Base-by-base conservation (phyloP, 2,113 vertebrate species). In the Psilopsiagon aymara region DNA sequence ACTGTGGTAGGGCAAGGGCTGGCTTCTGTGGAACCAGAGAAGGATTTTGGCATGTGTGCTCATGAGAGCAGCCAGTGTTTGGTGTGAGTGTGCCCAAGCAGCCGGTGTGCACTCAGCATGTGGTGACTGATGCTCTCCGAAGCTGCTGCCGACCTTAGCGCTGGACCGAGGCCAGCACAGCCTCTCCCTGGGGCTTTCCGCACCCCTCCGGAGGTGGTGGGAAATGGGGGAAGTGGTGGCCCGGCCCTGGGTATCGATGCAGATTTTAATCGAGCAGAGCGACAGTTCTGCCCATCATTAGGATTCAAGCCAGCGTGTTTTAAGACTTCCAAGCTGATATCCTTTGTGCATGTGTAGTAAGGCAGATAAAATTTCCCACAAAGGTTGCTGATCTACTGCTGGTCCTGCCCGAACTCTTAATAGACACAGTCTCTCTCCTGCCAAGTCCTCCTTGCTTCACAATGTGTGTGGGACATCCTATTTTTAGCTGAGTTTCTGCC, bases 21-120 rank as follows among this genome's bases (percentile, higher is more conserved):
- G 75, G 28, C 5, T 69, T 84, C 18, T 85, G 17, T 49, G 53
- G 52, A 27, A 5, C 0, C 0, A 27, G 23, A 81, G 44, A 10
- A 70, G 57, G 29, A 25, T 52, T 81, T 43, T 43, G 55, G 44
- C 27, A 17, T 0, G 0, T 0, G 0, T 37, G 33, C 41, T 60
- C 8, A 2, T 31, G 78, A 37, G 19, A 43, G n/a, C 9, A 0
- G 0, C 27, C 0, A 2, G 49, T 7, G 69, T 14, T 49, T 21
- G 29, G 27, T 0, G 0, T 14, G 3, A 35, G 15, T 0, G 0
- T 75, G 49, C 33, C 47, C 1, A 1, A 41, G 43, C 71, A 74
- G 63, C 33, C 1, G 0, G 2, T 17, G 27, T 9, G n/a, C 43
- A 13, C 43, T 7, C 39, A 25, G 78, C 39, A 4, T 2, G 1